Conservation (phyloP, 2,797 vertebrate species). For the Rhyacichthys aspro region DNA sequence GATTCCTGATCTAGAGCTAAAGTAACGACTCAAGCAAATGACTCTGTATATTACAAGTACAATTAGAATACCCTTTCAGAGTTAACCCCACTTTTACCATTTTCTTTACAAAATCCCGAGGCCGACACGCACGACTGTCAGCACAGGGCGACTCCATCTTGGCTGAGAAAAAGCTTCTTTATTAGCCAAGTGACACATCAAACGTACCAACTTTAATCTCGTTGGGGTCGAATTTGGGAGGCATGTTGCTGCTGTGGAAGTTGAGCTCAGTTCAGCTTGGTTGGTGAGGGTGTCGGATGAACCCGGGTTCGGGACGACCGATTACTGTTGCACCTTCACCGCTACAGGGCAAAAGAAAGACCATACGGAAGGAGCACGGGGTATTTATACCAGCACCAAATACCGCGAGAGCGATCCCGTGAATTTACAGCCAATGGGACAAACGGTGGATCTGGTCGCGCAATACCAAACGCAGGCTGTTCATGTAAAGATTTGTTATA, state of each 20-base stretch:
- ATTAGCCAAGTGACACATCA: conserved; percentile 25
- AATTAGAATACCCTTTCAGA: no score
- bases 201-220: conserved; percentile 95
- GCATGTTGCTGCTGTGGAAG: conserved; percentile 80
- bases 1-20: no score
- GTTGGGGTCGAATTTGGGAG: conserved; percentile 95
- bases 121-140: conserved; percentile 27
- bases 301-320: conserved; percentile 88
- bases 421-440: no score
- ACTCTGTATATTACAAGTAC: no score
- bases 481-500: no score
- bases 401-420: conserved; percentile 55
- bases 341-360: conserved; percentile 42
- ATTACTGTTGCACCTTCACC: conserved; percentile 86
- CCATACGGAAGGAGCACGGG: rapidly evolving
- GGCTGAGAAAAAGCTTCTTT: conserved; percentile 44
- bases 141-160: conserved; percentile 53
- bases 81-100: conserved; percentile 59
- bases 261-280: conserved; percentile 67
- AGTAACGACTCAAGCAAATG: no score
- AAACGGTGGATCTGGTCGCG: no score
- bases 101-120: conserved; percentile 12
- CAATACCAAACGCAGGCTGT: no score
- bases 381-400: neutral
- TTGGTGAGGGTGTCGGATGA: conserved; percentile 92